These are phyloP conservation scores for Lanius ludovicianus DNA, from an alignment of 2,113 vertebrate genomes.

Conservation along the genomic window DNA sequence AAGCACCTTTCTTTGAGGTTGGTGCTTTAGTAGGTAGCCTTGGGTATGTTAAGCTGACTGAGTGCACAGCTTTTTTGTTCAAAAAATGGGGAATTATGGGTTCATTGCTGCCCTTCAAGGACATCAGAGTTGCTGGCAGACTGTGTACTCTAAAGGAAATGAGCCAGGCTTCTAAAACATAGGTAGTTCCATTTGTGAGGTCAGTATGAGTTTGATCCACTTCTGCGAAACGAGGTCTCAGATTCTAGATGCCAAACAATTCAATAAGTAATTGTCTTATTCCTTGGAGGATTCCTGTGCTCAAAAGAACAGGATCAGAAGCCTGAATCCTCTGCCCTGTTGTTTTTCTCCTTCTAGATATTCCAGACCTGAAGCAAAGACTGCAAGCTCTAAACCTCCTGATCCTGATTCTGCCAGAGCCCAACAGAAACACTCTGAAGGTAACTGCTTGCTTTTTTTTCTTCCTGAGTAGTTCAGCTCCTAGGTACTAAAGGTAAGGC, in stretches of 20 bases:
- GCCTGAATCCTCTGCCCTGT: not conserved
- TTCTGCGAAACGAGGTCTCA: not conserved
- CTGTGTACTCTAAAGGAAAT: not conserved
- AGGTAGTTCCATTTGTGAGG: not conserved
- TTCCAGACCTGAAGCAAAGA: slow-evolving; percentile 85
- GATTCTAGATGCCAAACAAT: not conserved
- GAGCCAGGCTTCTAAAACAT: not conserved
- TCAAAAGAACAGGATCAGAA: not conserved
- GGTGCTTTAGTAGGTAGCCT: not conserved
- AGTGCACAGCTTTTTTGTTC: not conserved
- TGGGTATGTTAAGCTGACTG: not conserved
- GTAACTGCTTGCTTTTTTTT: slow-evolving; percentile 45
- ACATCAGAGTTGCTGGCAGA: not conserved
- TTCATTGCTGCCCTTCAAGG: not conserved
- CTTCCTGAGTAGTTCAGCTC: not conserved
- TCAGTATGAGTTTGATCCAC: not conserved
- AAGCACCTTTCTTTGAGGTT: not conserved
- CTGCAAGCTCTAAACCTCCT: slow-evolving; percentile 89
- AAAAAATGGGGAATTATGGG: not conserved
- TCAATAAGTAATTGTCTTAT: not conserved
- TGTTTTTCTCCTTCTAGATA: slow-evolving; percentile 64
- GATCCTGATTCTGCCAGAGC: slow-evolving; percentile 86
- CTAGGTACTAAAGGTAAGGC: not conserved
- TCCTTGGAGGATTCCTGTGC: not conserved
- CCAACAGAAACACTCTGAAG: slow-evolving; percentile 90